phyloP scores from a whole-genome alignment of 2,888 invertebrate species.

The Incurvaria masculella region DNA sequence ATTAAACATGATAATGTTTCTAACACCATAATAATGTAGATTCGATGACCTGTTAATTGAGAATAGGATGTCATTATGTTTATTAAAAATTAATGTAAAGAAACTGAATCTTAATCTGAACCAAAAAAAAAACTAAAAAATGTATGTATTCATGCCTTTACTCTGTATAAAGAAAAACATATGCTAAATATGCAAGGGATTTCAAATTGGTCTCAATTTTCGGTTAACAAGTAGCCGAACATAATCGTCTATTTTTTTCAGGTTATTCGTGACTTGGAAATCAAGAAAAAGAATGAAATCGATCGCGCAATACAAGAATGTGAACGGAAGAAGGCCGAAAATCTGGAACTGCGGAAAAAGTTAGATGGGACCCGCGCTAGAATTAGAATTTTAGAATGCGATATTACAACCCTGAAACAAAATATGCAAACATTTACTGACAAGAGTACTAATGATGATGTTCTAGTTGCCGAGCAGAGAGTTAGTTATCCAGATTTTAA shows the following conservation, averaged over 20 bases:
- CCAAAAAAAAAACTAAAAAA: no score
- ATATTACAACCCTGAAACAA: constrained; percentile 53
- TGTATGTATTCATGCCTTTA: no score
- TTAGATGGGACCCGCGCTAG: constrained; percentile 66
- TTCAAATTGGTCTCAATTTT: no score
- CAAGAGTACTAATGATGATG: constrained; percentile 61
- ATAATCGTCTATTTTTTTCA: constrained; percentile 16
- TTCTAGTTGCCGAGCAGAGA: constrained; percentile 60
- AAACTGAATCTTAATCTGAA: no score
- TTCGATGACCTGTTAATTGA: no score
- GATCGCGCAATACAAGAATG: constrained; percentile 61
- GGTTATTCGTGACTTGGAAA: constrained; percentile 52
- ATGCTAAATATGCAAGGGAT: no score
- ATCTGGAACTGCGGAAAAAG: constrained; percentile 61
- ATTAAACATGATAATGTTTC: no score
- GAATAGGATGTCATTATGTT: no score
- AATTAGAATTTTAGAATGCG: constrained; percentile 65
- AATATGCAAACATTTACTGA: constrained; percentile 60
- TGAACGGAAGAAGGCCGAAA: constrained; percentile 45
- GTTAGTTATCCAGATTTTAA: constrained; percentile 28
- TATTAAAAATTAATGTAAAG: no score
- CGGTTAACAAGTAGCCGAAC: not conserved
- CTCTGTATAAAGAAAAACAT: no score
- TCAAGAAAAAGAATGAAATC: constrained; percentile 53
- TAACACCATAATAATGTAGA: no score